Evolutionary conservation across 2,113 vertebrate genomes (phyloP), one percentile per base, ranked within the genome.

Genomic region (Anolis sagrei): DNA sequence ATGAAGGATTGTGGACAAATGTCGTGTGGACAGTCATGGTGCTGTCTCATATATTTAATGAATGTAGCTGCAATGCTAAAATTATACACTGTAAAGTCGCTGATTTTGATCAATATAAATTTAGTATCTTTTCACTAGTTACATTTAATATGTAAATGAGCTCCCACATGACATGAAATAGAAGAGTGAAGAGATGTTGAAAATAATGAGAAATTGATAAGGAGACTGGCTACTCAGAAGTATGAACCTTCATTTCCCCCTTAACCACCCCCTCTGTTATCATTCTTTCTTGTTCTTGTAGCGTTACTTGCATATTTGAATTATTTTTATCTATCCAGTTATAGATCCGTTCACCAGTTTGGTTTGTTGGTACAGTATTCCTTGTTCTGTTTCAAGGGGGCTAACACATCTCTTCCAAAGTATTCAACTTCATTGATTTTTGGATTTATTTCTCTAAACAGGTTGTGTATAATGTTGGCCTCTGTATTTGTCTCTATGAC

Each of bases 401-500:
- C 66, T 44, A 64, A 10, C 25, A 27, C 8, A 25, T 58, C 34
- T 77, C 29, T 25, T 74, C 7, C 51, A 34, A 34, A n/a, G 49
- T 36, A 27, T 51, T 86, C 29, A 4, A 2, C 64, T 80, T 58
- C 49, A 49, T 74, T 80, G 69, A 29, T 80, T 18, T 80, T 11
- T 58, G 58, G 23, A 19, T n/a, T 64, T 29, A 4, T 29, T 48
- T 54, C 16, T 68, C 21, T n/a, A 36, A 74, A 29, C 92, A 98
- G 98, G 98, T 98, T 2, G 97, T 98, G 36, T 98, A 97, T 94
- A 98, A 95, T 1, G 97, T 98, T 16, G 98, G 98, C 5, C 96
- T 98, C 80, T 98, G 98, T 86, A 95, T 98, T 92, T 98, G 98
- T 85, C 90, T 98, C 75, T 98, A 97, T 29, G 98, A 98, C 92